Conservation (phyloP, 2,888 invertebrate species). For the Meandrusa payeni region DNA sequence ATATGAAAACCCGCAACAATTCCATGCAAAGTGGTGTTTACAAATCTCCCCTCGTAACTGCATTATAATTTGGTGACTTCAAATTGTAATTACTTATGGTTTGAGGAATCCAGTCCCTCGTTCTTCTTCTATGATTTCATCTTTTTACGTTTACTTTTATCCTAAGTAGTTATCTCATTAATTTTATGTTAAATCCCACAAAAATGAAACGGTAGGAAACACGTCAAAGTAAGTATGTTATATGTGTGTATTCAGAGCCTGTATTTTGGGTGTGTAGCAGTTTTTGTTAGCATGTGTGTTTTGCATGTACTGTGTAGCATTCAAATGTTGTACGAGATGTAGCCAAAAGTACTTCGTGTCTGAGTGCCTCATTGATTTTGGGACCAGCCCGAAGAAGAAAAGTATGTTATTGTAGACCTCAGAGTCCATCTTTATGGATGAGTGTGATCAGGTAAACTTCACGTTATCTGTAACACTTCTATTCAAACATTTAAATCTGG, state of each 20-base stretch:
- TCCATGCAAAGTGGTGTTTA: conserved; percentile 61
- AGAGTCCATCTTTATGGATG: too few species aligned
- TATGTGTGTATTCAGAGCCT: too few species aligned
- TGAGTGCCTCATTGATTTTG: too few species aligned
- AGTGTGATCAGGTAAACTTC: too few species aligned
- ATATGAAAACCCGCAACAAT: conserved; percentile 41
- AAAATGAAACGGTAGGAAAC: conserved; percentile 18
- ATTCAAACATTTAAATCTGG: too few species aligned
- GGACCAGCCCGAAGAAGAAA: too few species aligned
- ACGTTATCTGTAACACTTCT: too few species aligned
- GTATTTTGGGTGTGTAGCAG: too few species aligned
- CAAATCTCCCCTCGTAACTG: conserved; percentile 82
- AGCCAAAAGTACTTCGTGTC: too few species aligned
- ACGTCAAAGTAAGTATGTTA: conserved; percentile 16
- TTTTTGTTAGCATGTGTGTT: conserved; percentile 5
- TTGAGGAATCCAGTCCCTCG: conserved; percentile 78
- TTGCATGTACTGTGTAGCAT: conserved; percentile 10
- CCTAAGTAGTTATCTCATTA: conserved; percentile 21
- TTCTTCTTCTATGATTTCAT: conserved; percentile 59
- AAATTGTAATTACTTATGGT: conserved; percentile 80
- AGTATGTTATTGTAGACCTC: too few species aligned
- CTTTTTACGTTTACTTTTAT: conserved; percentile 35
- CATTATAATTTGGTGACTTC: conserved; percentile 81
- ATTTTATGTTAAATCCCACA: conserved; percentile 23
- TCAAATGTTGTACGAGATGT: too few species aligned